Base-by-base conservation (phyloP, 2,797 vertebrate genomes). In the Karalla daura region DNA sequence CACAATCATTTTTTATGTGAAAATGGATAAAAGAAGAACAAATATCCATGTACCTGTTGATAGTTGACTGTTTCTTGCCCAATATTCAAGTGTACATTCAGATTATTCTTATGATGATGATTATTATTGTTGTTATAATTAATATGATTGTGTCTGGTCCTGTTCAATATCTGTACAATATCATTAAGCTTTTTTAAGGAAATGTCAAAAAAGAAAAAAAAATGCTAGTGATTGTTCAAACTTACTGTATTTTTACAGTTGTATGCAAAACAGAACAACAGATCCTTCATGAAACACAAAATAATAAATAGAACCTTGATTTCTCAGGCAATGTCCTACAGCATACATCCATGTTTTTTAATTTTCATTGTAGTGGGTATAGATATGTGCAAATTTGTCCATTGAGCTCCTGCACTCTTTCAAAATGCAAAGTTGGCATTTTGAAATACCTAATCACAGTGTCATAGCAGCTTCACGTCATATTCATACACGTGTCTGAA, bases 211-310 rank as follows among this genome's bases (percentile, higher is more conserved):
- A 89, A 73, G 58, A 37, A 73, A 84, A 73, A 84, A 90, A 90
- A 86, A 89, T 89, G 88, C 88, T 87, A 91, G 89, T 93, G 88
- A 91, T 92, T 92, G 91, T 91, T 91, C 83, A 92, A 92, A 91
- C 88, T 92, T 92, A 92, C 91, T 93, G 93, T 94, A 94, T 92
- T 90, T 94, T 93, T 94, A 94, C 93, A 94, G 92, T 93, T 88
- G 92, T 94, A 94, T 94, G 92, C 93, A 94, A 91, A 91, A 90
- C 88, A 86, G 70, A 92, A 86, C 84, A 87, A 81, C 81, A 86
- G 69, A 86, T 85, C 76, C 84, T 89, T 82, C 70, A 78, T 66
- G 79, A 89, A 76, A 80, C 90, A 89, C 87, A 80, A 78, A 84
- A 84, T 81, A 74, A 79, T 78, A 84, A 86, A 86, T 76, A 86